Percentiles rank a stretch among this genome's conserved stretches.
Evolutionary conservation across 1,140 invertebrate species (phyloP).

Genomic region (Coboldia fuscipes): DNA sequence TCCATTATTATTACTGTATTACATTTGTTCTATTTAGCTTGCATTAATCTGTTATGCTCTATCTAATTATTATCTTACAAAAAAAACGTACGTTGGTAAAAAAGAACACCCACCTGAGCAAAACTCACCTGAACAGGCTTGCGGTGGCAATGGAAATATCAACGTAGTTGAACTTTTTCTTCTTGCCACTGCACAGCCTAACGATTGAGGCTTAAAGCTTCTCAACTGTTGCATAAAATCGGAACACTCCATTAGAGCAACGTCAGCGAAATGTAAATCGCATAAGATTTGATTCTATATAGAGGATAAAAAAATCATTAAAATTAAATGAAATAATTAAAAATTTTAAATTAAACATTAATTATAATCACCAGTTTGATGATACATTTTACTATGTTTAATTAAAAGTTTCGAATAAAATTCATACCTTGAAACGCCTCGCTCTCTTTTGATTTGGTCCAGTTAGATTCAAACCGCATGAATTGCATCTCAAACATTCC

Average conservation of each 20-base stretch:
- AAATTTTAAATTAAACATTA: no score
- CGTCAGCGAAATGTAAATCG: conserved; percentile 37
- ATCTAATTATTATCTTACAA: no score
- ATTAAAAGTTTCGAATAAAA: neutral
- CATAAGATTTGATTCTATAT: conserved; percentile 21
- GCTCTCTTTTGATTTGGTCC: conserved; percentile 58
- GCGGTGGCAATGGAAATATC: conserved; percentile 80
- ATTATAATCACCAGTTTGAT: no score
- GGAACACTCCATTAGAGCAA: conserved; percentile 85
- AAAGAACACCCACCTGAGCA: neutral
- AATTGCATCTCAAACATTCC: conserved; percentile 89
- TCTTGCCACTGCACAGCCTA: conserved; percentile 79
- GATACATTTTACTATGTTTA: no score
- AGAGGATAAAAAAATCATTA: neutral
- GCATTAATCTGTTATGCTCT: no score
- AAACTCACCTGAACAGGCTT: conserved; percentile 72
- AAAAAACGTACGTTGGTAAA: no score
- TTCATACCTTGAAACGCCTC: conserved; percentile 28
- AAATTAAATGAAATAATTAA: neutral
- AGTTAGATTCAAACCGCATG: conserved; percentile 76
- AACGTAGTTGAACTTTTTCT: conserved; percentile 83
- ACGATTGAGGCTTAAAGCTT: conserved; percentile 83
- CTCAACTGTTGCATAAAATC: conserved; percentile 92
- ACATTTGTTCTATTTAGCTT: no score
- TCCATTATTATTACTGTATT: no score